These are phyloP conservation scores for Ameiurus melas DNA, from an alignment of 2,113 vertebrate genomes.

Conservation along the genomic window DNA sequence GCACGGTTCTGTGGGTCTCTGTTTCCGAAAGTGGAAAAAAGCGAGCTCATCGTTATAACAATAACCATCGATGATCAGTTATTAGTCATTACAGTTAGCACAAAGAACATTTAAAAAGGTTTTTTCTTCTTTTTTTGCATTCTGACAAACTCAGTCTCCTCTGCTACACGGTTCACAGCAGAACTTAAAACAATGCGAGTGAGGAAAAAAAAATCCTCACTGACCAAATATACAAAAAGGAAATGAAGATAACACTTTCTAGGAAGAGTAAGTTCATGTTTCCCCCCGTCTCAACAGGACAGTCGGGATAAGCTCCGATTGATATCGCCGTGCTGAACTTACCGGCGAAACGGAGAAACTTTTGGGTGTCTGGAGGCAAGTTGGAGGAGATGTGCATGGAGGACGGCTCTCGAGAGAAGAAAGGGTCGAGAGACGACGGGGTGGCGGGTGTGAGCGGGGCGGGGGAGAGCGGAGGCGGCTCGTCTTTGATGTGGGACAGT, in stretches of 20 bases:
- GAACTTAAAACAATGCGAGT: background rate
- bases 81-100: background rate
- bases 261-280: background rate
- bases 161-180: background rate
- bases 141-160: background rate
- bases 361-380: conserved; percentile 90
- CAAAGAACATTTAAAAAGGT: background rate
- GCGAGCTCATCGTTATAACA: background rate
- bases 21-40: background rate
- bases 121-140: background rate
- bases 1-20: conserved; percentile 94
- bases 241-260: background rate
- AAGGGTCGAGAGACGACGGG: conserved; percentile 89
- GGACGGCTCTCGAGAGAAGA: conserved; percentile 90
- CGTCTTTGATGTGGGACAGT: conserved; percentile 91
- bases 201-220: background rate
- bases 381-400: conserved; percentile 95
- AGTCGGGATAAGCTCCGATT: background rate
- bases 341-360: conserved; percentile 93
- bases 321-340: conserved; percentile 30
- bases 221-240: background rate
- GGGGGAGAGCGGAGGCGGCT: conserved; percentile 87
- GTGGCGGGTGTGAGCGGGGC: conserved; percentile 90
- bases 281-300: too few relatives aligned
- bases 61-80: background rate